These are phyloP conservation scores for Drosophila dunni DNA, from an alignment of 1,140 invertebrate genomes.

Conservation along the genomic window DNA sequence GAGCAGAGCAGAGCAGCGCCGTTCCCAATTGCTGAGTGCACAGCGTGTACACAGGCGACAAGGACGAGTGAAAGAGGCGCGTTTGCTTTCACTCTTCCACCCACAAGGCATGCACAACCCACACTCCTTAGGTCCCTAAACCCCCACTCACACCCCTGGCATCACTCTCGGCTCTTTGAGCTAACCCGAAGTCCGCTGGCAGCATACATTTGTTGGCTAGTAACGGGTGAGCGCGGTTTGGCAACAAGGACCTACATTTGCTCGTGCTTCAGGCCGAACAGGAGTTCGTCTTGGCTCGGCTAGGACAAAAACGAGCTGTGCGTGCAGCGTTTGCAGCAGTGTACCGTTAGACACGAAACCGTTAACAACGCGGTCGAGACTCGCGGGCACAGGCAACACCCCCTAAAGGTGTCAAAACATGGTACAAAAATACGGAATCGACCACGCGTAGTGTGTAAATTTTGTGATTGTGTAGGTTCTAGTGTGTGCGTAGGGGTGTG, in stretches of 20 bases:
- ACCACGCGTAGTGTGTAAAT: slow-evolving; percentile 65
- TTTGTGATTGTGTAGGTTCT: slow-evolving; percentile 26
- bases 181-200: slow-evolving; percentile 23
- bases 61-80: slow-evolving; percentile 62
- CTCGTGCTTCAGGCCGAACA: slow-evolving; percentile 51
- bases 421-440: slow-evolving; percentile 65
- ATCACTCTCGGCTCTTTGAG: slow-evolving; percentile 30
- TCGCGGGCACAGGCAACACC: slow-evolving; percentile 27
- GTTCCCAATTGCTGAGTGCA: slow-evolving; percentile 48
- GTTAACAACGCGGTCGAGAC: slow-evolving; percentile 62
- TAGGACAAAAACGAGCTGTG: slow-evolving; percentile 61
- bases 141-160: background rate
- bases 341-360: slow-evolving; percentile 73
- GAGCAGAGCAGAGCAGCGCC: slow-evolving; percentile 14
- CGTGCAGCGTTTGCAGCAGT: slow-evolving; percentile 66
- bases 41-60: slow-evolving; percentile 51
- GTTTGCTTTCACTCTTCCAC: slow-evolving; percentile 13
- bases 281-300: slow-evolving; percentile 13
- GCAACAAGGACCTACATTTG: slow-evolving; percentile 78
- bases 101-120: slow-evolving; percentile 2
- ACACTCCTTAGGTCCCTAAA: slow-evolving; percentile 2
- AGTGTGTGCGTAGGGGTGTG: slow-evolving; percentile 13
- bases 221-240: slow-evolving; percentile 67
- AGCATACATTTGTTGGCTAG: slow-evolving; percentile 18
- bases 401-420: slow-evolving; percentile 32